These are phyloP conservation scores for Apamea sordens DNA, from an alignment of 2,888 invertebrate genomes.

Conservation along the genomic window DNA sequence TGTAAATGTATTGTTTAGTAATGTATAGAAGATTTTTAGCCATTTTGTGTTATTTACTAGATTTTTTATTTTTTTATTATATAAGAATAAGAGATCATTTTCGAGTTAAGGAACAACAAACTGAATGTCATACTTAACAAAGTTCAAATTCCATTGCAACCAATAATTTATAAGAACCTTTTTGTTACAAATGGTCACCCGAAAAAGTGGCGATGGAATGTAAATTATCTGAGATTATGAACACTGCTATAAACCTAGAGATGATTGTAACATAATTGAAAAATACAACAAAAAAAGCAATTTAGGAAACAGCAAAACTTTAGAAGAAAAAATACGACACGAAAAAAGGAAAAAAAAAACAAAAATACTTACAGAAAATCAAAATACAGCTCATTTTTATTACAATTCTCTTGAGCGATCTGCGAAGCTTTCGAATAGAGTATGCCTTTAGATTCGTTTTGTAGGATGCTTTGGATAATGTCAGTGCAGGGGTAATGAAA, in stretches of 20 bases:
- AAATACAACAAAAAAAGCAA: conserved; percentile 1
- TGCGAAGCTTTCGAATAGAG: conserved; percentile 90
- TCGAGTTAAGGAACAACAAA: not conserved
- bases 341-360: conserved; percentile 10
- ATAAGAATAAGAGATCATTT: not conserved
- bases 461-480: conserved; percentile 93
- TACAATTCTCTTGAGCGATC: conserved; percentile 86
- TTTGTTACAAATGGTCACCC: no score
- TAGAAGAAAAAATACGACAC: not conserved
- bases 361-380: conserved; percentile 85
- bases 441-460: conserved; percentile 90
- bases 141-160: not conserved
- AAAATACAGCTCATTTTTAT: conserved; percentile 90
- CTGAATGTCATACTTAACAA: not conserved
- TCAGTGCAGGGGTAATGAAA: conserved; percentile 91
- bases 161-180: not conserved
- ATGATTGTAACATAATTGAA: not conserved
- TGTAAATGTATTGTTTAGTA: not conserved
- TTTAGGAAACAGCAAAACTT: not conserved
- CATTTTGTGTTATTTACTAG: not conserved
- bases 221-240: not conserved
- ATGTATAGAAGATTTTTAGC: not conserved
- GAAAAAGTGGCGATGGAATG: not conserved
- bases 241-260: not conserved
- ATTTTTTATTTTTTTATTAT: not conserved